These are phyloP conservation scores for Neotragus pygmaeus DNA, from an alignment of 2,113 vertebrate species.

Conservation along the genomic window DNA sequence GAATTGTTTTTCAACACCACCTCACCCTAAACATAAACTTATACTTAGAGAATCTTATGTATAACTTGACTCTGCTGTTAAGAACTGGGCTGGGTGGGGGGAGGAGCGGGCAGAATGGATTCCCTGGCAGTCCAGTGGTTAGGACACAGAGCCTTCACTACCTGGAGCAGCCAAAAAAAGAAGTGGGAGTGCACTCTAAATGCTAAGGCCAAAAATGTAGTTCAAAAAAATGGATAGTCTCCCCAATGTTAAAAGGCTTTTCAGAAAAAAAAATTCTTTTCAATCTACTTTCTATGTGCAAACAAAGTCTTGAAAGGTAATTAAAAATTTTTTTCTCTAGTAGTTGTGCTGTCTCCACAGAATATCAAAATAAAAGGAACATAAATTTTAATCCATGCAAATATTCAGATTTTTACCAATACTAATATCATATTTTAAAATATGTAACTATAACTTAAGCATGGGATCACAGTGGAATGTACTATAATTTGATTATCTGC, in stretches of 20 bases:
- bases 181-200: neutral
- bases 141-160: neutral
- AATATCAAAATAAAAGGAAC: neutral
- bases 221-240: neutral
- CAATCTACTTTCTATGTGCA: neutral
- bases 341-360: neutral
- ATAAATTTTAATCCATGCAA: neutral
- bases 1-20: neutral
- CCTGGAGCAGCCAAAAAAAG: neutral
- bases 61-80: neutral
- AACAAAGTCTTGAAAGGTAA: neutral
- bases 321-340: neutral
- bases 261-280: neutral
- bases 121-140: neutral
- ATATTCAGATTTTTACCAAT: neutral
- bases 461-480: neutral
- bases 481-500: neutral
- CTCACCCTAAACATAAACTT: neutral
- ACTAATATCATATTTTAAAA: neutral
- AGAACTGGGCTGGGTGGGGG: neutral
- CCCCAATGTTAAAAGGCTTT: neutral
- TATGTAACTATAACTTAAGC: neutral
- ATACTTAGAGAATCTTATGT: neutral
- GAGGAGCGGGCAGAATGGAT: neutral
- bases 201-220: neutral